phyloP scores from a whole-genome alignment of 1,140 invertebrate genomes.

The Camponotus pennsylvanicus region DNA sequence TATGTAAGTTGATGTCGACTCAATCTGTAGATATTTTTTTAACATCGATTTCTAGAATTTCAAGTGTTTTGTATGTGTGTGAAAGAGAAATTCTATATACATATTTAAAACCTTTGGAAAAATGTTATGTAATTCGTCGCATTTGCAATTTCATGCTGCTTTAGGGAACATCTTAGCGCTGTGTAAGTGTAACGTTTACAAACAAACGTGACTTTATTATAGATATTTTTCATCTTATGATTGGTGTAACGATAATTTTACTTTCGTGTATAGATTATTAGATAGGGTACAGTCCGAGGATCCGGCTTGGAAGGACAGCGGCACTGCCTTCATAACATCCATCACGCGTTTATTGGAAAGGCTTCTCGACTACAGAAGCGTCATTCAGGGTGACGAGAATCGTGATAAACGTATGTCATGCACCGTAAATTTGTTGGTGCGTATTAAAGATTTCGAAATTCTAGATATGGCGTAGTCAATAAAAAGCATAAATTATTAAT shows the following conservation, averaged over 20 bases:
- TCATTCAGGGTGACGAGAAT: slow-evolving; percentile 97
- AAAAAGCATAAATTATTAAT: not conserved
- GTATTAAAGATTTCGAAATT: slow-evolving; percentile 56
- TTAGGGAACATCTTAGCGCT: slow-evolving; percentile 96
- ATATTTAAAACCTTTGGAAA: not conserved
- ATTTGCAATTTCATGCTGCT: slow-evolving; percentile 83
- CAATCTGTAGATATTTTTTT: not conserved
- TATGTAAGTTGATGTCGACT: slow-evolving; percentile 91
- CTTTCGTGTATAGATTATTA: slow-evolving; percentile 89
- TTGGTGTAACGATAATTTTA: slow-evolving; percentile 1
- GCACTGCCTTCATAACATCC: slow-evolving; percentile 96
- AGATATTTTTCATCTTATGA: not conserved
- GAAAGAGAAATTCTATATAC: not conserved
- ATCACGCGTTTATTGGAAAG: slow-evolving; percentile 95
- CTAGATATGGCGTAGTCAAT: not conserved
- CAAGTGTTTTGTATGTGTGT: not conserved
- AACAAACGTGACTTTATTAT: slow-evolving; percentile 2
- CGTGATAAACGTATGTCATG: slow-evolving; percentile 98
- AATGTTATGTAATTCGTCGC: slow-evolving; percentile 7
- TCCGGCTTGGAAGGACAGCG: slow-evolving; percentile 95
- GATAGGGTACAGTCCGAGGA: slow-evolving; percentile 95
- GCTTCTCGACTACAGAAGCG: slow-evolving; percentile 96
- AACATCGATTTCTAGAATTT: not conserved
- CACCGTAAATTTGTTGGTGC: slow-evolving; percentile 97
- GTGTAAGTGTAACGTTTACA: slow-evolving; percentile 90